These are phyloP conservation scores for Metridium senile DNA, from an alignment of 92 coral and sea anemone species.

Conservation along the genomic window DNA sequence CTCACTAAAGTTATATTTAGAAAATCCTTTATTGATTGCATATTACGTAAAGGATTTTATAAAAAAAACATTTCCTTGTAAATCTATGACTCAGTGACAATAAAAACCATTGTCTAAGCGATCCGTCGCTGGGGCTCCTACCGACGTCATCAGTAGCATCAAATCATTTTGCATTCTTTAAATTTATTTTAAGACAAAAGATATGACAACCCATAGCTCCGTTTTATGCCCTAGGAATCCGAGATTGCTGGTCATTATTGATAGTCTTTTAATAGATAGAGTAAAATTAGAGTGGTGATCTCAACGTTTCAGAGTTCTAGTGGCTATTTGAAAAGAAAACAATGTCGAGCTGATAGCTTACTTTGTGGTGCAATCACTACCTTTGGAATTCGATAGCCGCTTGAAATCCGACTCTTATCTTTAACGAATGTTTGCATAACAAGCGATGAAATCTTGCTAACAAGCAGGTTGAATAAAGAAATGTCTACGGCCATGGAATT, in stretches of 20 bases:
- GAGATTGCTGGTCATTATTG: not conserved
- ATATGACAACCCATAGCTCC: not conserved
- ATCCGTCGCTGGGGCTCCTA: conserved; percentile 29
- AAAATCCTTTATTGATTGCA: not conserved
- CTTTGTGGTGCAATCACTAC: conserved; percentile 30
- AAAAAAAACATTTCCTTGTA: conserved; percentile 12
- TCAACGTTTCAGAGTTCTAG: conserved; percentile 4
- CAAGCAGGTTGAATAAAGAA: conserved; percentile 47
- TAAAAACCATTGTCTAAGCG: conserved; percentile 26
- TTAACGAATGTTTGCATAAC: conserved; percentile 32
- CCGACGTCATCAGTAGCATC: conserved; percentile 25
- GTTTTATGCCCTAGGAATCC: not conserved
- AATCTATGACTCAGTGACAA: conserved; percentile 3
- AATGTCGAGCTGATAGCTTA: conserved; percentile 28
- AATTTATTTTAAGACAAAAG: conserved; percentile 10
- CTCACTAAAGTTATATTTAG: not conserved
- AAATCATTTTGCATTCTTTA: conserved; percentile 10
- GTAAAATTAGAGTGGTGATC: not conserved
- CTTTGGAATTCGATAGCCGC: conserved; percentile 31
- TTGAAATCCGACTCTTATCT: conserved; percentile 51
- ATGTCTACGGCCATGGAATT: conserved; percentile 12
- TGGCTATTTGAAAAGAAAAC: conserved; percentile 40
- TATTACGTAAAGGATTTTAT: not conserved
- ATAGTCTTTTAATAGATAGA: conserved; percentile 26
- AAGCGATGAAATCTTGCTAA: conserved; percentile 55